These are phyloP conservation scores for Caenorhabditis doughertyi DNA, from an alignment of 2,888 invertebrate genomes.

Conservation along the genomic window DNA sequence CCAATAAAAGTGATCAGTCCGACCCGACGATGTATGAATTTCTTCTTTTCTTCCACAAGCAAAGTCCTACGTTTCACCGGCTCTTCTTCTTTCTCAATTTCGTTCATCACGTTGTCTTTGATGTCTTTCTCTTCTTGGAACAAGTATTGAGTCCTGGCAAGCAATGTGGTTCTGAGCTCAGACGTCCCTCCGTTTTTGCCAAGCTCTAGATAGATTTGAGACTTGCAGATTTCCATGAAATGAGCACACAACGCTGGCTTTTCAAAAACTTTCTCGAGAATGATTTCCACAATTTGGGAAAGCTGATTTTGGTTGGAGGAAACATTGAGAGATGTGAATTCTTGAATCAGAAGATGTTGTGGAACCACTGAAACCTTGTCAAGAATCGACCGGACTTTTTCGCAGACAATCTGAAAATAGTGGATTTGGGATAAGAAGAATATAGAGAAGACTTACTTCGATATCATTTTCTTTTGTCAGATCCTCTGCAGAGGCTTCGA, in stretches of 20 bases:
- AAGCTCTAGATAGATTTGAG: slow-evolving; percentile 65
- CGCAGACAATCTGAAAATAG: slow-evolving; percentile 69
- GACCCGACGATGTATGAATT: slow-evolving; percentile 74
- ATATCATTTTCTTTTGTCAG: too few relatives aligned
- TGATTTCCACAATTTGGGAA: slow-evolving; percentile 68
- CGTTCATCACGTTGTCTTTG: slow-evolving; percentile 14
- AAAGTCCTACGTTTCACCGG: slow-evolving; percentile 68
- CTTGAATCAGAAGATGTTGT: slow-evolving; percentile 67
- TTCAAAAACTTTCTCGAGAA: slow-evolving; percentile 77
- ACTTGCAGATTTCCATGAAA: slow-evolving; percentile 70
- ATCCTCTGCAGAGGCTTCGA: too few relatives aligned
- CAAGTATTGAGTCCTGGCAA: slow-evolving; percentile 64
- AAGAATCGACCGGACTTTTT: slow-evolving; percentile 76
- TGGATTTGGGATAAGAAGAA: too few relatives aligned
- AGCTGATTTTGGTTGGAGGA: slow-evolving; percentile 55
- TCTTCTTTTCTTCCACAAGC: slow-evolving; percentile 60
- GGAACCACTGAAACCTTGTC: slow-evolving; percentile 80
- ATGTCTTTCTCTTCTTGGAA: slow-evolving; percentile 69
- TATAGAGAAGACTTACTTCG: too few relatives aligned
- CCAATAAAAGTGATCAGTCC: slow-evolving; percentile 80
- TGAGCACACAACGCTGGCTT: slow-evolving; percentile 75
- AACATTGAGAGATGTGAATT: slow-evolving; percentile 71
- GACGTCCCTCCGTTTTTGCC: background rate
- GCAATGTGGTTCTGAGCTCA: too few relatives aligned
- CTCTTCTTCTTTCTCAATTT: slow-evolving; percentile 69